A percentile compares a stretch with the other conserved stretches of the same genome.
phyloP scores from a whole-genome alignment of 2,888 invertebrate genomes.

The Athalia cordata region DNA sequence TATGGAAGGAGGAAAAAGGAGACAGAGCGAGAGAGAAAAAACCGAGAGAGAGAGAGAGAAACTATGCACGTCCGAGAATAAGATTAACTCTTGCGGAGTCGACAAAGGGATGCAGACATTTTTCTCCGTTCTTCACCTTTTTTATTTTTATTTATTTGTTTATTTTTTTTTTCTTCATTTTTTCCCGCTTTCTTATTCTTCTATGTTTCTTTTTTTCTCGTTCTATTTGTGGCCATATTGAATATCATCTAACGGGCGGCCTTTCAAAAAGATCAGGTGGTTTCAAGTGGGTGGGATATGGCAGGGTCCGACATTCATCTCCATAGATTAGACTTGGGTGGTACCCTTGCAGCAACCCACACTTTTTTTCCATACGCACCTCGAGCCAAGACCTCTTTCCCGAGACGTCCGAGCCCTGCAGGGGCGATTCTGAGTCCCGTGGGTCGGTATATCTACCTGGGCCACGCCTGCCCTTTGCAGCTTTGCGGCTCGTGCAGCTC shows the following conservation, averaged over 20 bases:
- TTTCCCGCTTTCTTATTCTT: background rate
- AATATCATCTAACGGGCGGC: slow-evolving; percentile 54
- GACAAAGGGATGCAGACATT: slow-evolving; percentile 46
- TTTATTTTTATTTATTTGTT: slow-evolving; percentile 5
- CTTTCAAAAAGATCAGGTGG: slow-evolving; percentile 52
- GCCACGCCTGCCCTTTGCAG: slow-evolving; percentile 58
- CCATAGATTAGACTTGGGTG: slow-evolving; percentile 57
- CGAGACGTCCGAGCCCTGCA: slow-evolving; percentile 15
- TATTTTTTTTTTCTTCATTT: background rate
- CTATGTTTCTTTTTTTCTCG: background rate
- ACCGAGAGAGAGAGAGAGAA: background rate
- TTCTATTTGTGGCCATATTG: slow-evolving; percentile 46
- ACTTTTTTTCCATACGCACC: slow-evolving; percentile 24
- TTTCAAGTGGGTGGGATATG: slow-evolving; percentile 49
- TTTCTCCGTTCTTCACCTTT: slow-evolving; percentile 40
- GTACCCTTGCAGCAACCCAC: slow-evolving; percentile 48
- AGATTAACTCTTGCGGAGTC: slow-evolving; percentile 43
- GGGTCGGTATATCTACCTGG: slow-evolving; percentile 55
- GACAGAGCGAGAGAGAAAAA: background rate
- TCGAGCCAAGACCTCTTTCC: background rate
- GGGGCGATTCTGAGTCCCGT: slow-evolving; percentile 20
- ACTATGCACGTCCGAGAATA: slow-evolving; percentile 28
- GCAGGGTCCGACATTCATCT: slow-evolving; percentile 60
- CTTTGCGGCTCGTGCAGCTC: slow-evolving; percentile 39
- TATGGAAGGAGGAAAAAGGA: background rate